Base-by-base conservation (phyloP, 2,797 vertebrate species). In the Hoplostethus atlanticus region DNA sequence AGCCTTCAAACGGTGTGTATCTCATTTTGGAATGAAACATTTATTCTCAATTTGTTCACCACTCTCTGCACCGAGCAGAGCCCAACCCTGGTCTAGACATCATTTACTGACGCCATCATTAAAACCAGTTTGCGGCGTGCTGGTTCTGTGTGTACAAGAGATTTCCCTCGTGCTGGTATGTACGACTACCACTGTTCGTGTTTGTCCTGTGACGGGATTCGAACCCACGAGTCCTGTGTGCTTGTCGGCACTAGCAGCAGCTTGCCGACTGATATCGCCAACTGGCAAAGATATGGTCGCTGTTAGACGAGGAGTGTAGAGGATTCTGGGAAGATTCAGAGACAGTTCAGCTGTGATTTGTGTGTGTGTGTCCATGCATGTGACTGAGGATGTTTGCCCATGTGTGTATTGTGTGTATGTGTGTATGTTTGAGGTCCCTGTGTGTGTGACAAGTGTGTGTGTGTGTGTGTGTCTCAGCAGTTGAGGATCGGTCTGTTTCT, bases 401-500 rank as follows among this genome's bases (percentile, higher is more conserved):
- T 46, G 0, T 51, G 10, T 46, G 36, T 75, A 17, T 66, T 21
- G 42, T 6, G 13, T 61, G 28, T 36, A 6, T 36, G 9, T 36
- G 51, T 17, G 3, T 55, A 64, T 64, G 50, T 64, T 1, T 64
- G 57, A 70, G 46, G 67, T 83, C 50, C 34, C 21, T 21, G 21
- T 21, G 21, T 21, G 21, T 21, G 21, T 1, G 21, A 21, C 21
- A 21, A 21, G 21, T 21, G 21, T 57, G 53, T 64, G 21, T 58
- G 42, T 64, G 64, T 61, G 50, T 60, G 42, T 25, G 48, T 11
- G 59, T 54, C 81, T 90, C 84, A 93, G 83, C 91, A 93, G 87
- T 93, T 93, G 66, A 93, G 91, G 67, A 92, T 90, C 0, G 89
- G 84, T 58, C 91, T 81, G 84, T 66, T 92, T 84, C 91, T 83